Conservation (phyloP, 2,113 vertebrate species). For the Uria lomvia region DNA sequence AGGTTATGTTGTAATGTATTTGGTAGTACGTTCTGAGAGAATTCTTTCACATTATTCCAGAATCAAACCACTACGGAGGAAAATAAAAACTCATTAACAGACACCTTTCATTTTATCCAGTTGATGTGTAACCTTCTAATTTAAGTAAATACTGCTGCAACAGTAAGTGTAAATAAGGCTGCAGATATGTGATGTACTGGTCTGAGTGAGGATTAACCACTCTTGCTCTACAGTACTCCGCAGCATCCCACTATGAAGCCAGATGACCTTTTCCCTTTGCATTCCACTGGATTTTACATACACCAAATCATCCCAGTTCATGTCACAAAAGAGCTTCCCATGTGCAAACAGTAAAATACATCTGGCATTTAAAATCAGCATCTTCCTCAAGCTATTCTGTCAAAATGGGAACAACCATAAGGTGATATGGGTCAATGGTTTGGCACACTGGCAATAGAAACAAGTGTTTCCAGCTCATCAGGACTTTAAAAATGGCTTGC, state of each 20-base stretch:
- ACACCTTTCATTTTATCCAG: neutral
- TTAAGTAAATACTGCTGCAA: neutral
- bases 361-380: neutral
- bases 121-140: neutral
- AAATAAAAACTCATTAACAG: neutral
- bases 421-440: slow-evolving; percentile 8
- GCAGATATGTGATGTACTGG: neutral
- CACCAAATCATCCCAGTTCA: neutral
- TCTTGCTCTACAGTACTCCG: neutral
- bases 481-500: neutral
- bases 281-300: neutral
- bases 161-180: neutral
- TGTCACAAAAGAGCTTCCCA: neutral
- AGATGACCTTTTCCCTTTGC: neutral
- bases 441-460: neutral
- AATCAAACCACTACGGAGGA: neutral
- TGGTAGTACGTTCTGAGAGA: neutral
- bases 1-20: neutral
- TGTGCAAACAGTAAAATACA: neutral
- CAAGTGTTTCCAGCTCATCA: neutral
- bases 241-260: neutral
- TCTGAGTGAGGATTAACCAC: neutral
- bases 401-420: neutral
- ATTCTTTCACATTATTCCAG: neutral
- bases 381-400: slow-evolving; percentile 18